A percentile compares a stretch with the other conserved stretches of the same genome.
Conservation (phyloP, 2,113 vertebrate species). For the Microtus ochrogaster region DNA sequence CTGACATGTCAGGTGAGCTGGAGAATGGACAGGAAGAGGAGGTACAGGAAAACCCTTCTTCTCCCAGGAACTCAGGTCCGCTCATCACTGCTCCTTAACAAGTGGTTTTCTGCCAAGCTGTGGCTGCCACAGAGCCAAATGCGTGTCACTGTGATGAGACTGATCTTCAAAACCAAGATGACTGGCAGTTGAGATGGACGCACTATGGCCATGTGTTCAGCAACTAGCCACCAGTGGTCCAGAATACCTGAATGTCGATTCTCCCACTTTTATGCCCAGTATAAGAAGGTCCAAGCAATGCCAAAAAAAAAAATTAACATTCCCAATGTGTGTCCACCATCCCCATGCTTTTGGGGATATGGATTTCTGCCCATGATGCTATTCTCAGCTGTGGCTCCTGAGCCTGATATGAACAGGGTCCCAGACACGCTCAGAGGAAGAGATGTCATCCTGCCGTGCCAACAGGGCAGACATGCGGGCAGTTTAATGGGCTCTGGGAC, state of each 20-base stretch:
- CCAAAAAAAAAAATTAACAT: not conserved
- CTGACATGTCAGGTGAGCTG: rapidly evolving
- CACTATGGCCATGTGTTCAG: not conserved
- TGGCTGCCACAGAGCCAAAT: not conserved
- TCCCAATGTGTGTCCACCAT: not conserved
- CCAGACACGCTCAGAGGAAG: not conserved
- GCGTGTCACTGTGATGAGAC: too few species aligned
- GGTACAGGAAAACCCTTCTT: rapidly evolving
- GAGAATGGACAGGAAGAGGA: not conserved
- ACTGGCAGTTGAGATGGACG: not conserved
- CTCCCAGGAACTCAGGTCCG: not conserved
- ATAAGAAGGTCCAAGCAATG: not conserved
- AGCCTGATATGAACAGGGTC: not conserved
- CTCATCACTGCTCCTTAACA: not conserved
- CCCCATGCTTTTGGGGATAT: not conserved
- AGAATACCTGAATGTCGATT: not conserved
- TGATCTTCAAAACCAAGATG: not conserved
- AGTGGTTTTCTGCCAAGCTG: not conserved
- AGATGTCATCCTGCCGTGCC: not conserved
- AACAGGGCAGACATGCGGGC: not conserved
- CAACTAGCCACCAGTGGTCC: not conserved
- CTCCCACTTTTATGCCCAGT: not conserved
- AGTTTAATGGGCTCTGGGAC: not conserved
- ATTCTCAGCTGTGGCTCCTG: not conserved
- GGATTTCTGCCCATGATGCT: not conserved